These are phyloP conservation scores for Chrysolina haemoptera DNA, from an alignment of 2,888 invertebrate species.

Conservation along the genomic window DNA sequence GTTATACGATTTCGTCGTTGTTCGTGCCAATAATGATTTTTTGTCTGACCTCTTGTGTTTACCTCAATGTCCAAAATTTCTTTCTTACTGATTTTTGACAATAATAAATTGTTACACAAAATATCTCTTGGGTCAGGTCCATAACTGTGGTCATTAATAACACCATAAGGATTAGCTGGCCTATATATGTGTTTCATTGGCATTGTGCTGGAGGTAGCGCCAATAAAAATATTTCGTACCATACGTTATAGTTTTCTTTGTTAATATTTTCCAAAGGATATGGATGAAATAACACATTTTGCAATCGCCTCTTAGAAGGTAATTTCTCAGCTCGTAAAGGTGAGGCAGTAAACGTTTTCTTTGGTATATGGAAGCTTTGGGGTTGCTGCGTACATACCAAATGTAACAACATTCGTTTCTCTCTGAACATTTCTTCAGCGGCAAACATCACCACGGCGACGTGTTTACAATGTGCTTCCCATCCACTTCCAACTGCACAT, in stretches of 20 bases:
- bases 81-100: background rate
- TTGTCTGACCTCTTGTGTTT: background rate
- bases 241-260: background rate
- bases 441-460: too few relatives aligned
- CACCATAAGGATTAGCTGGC: too few relatives aligned
- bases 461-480: too few relatives aligned
- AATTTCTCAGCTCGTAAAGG: background rate
- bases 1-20: background rate
- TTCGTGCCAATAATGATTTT: background rate
- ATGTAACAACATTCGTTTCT: background rate
- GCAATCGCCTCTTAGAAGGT: too few relatives aligned
- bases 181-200: background rate
- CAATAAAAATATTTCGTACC: background rate
- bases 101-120: constrained; percentile 10
- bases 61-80: too few relatives aligned
- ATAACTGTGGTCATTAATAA: too few relatives aligned
- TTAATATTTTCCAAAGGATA: background rate
- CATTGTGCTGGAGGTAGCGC: background rate
- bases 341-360: constrained; percentile 1
- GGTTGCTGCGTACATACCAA: background rate
- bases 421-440: background rate
- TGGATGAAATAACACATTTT: background rate
- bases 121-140: background rate
- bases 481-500: too few relatives aligned
- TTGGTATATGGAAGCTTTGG: background rate